phyloP scores from a whole-genome alignment of 1,140 invertebrate genomes.

The Magallana angulata region DNA sequence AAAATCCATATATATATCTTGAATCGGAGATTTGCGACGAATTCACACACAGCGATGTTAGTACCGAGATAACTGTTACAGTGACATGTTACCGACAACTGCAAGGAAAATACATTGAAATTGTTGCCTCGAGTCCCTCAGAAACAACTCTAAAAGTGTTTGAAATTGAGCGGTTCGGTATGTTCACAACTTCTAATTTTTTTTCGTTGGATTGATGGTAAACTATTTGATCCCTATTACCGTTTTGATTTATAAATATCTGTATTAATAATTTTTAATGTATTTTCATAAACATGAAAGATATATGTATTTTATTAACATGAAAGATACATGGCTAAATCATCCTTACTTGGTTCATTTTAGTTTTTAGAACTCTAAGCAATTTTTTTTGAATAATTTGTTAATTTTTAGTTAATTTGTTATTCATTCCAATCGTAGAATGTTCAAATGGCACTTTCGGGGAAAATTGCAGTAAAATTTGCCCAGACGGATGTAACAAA shows the following conservation, averaged over 20 bases:
- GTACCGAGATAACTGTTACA: not conserved
- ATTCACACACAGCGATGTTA: not conserved
- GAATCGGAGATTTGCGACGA: not conserved
- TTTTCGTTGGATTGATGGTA: not conserved
- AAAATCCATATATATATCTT: not conserved
- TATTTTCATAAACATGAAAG: too few species aligned
- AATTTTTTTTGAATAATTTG: too few species aligned
- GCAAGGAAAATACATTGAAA: not conserved
- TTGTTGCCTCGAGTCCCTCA: not conserved
- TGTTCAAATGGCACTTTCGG: not conserved
- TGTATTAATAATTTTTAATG: too few species aligned
- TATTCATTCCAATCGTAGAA: not conserved
- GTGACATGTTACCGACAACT: not conserved
- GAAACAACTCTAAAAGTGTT: not conserved
- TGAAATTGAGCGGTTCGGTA: constrained; percentile 1
- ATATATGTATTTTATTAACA: too few species aligned
- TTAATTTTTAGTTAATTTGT: too few species aligned
- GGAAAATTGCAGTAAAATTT: not conserved
- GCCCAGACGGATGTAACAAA: not conserved
- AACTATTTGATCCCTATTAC: not conserved
- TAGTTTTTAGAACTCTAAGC: too few species aligned
- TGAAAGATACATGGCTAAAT: too few species aligned
- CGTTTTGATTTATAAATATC: too few species aligned
- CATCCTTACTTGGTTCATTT: too few species aligned
- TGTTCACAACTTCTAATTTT: not conserved